phyloP scores from a whole-genome alignment of 2,113 vertebrate genomes.

The Alethe diademata region DNA sequence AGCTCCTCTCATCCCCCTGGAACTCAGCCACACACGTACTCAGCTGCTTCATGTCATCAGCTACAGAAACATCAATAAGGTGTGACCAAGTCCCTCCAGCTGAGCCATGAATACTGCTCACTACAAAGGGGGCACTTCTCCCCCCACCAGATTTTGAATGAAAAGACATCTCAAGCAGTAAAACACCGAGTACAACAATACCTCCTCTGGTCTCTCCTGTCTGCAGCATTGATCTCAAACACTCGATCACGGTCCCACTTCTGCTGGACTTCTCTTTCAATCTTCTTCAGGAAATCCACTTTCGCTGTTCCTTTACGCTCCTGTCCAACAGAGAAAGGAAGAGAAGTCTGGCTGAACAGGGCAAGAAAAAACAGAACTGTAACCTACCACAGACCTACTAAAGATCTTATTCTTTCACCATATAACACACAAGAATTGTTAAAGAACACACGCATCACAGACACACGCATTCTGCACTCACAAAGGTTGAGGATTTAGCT shows the following conservation, averaged over 20 bases:
- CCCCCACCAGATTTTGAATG: not conserved
- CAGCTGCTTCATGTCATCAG: not conserved
- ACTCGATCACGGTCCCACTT: conserved; percentile 87
- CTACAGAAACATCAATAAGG: rapidly evolving
- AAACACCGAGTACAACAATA: not conserved
- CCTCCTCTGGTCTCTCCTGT: conserved; percentile 58
- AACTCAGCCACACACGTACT: rapidly evolving
- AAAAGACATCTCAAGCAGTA: not conserved
- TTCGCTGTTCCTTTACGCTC: conserved; percentile 95
- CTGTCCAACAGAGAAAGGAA: conserved; percentile 49
- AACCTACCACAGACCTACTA: rapidly evolving
- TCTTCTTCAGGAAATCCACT: conserved; percentile 92
- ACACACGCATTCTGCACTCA: not conserved
- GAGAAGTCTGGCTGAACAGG: not conserved
- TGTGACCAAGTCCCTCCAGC: not conserved
- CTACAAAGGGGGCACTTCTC: rapidly evolving
- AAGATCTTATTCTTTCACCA: not conserved
- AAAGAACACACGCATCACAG: rapidly evolving
- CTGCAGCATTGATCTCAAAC: conserved; percentile 82
- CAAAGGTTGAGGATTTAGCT: rapidly evolving
- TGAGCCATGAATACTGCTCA: not conserved
- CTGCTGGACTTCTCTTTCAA: conserved; percentile 88
- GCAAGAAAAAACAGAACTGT: rapidly evolving
- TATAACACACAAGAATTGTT: not conserved
- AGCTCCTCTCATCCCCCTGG: not conserved